Base-by-base conservation (phyloP, 2,888 invertebrate genomes). In the Temnothorax rugatulus region DNA sequence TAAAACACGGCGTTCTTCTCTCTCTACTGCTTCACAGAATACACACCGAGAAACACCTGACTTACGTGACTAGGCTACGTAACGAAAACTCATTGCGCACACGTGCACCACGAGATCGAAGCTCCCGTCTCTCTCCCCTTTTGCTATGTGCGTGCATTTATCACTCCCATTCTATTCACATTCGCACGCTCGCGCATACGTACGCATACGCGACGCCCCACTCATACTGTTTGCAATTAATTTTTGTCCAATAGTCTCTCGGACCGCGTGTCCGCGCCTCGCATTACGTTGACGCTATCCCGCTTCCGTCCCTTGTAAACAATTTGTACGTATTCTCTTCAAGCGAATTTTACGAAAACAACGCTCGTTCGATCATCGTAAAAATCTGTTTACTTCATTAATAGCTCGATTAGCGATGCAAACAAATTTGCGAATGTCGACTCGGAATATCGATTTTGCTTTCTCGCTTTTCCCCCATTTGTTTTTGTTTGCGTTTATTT, bases 181-280 rank as follows among this genome's bases (percentile, higher is more conserved):
- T 18, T 54, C 82, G 21, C 34, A 52, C 76, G n/a, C 66, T 7
- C 74, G 18, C 57, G 25, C 44, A 13, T 54, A 77, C 9, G 44
- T 25, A 66, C 47, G 66, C 44, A 29, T 38, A 75, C 83, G 52
- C 52, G 47, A 69, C 61, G 41, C 73, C 18, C 63, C 63, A 44
- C 52, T 66, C 83, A 66, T 34, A 47, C 59, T 47, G 64, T 64
- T 76, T 69, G 83, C 73, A 86, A 87, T 82, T 79, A 86, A 88
- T 82, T 84, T 87, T 85, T 71, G 77, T 87, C 76, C 87, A 84
- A 87, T 87, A 74, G 86, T 84, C 61, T 63, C 76, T 77, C 83
- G 86, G 82, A 84, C 86, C 90, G 84, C 86, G 88, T 88, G 89
- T 87, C 75, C 73, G 34, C 83, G 84, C 84, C 61, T 81, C 52